Evolutionary conservation across 1,140 invertebrate genomes (phyloP).

Genomic region (Plectrocnemia conspersa): DNA sequence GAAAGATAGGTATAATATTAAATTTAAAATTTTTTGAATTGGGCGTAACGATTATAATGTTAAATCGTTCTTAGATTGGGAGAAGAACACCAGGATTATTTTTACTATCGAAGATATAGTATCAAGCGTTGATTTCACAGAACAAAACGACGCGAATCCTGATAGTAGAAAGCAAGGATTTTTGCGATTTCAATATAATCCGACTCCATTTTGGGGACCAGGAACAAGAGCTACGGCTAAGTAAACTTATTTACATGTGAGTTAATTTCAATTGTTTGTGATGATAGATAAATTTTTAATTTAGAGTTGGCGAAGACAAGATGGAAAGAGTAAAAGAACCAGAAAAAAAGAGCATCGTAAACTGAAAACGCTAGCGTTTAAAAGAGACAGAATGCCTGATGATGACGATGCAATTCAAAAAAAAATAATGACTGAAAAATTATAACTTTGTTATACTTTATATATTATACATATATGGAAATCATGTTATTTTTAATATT

Average conservation of each 20-base stretch:
- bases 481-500: too few relatives aligned
- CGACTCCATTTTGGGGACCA: conserved; percentile 83
- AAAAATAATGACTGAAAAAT: too few relatives aligned
- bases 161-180: conserved; percentile 67
- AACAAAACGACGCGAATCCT: conserved; percentile 75
- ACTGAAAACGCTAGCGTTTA: conserved; percentile 9
- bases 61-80: conserved; percentile 47
- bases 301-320: conserved; percentile 56
- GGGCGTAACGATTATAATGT: not conserved
- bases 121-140: conserved; percentile 57
- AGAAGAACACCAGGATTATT: conserved; percentile 50
- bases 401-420: conserved; percentile 34
- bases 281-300: conserved; percentile 19
- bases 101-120: conserved; percentile 55
- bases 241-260: conserved; percentile 40
- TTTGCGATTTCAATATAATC: conserved; percentile 83
- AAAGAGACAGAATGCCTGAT: conserved; percentile 21
- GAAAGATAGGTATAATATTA: conserved; percentile 41
- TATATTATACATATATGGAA: too few relatives aligned
- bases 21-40: conserved; percentile 19
- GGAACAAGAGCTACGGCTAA: conserved; percentile 67
- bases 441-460: too few relatives aligned
- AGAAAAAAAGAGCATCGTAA: conserved; percentile 45
- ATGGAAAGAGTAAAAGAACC: conserved; percentile 57
- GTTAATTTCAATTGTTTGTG: not conserved